Base-by-base conservation (phyloP, 2,113 vertebrate genomes). In the Bagarius yarrelli region DNA sequence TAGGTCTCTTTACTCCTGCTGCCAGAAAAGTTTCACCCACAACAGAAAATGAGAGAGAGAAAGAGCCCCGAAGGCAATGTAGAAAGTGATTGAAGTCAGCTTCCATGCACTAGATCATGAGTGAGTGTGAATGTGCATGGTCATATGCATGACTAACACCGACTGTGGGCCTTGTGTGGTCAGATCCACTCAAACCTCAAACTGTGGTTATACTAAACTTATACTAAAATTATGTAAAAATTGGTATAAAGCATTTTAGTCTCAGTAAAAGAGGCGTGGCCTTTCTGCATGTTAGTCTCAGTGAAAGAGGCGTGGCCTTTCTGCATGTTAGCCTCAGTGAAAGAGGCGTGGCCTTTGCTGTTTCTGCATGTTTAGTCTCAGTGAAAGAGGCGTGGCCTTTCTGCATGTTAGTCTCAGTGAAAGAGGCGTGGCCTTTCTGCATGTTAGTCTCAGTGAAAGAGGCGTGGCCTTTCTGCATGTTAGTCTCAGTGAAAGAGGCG, bases 1-100 rank as follows among this genome's bases (percentile, higher is more conserved):
- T 99, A 95, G 91, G 95, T 93, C 89, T 88, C 87, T 88, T 89
- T 88, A 88, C 87, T 86, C 84, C 81, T 27, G 11, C 70, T 72
- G 70, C 83, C 89, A 86, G 27, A 56, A 47, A 78, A 69, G 78
- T 80, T 71, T 64, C 36, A 76, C 19, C 23, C 50, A 52, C 47
- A 79, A 70, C 40, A 63, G 72, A 83, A n/a, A 67, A 55, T 40
- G 8, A 74, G 27, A 80, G 27, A n/a, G 32, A 13, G 11, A 52
- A 25, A 69, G 30, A 36, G 67, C 32, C 56, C 6, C 6, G 47
- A 9, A 69, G 70, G 70, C 75, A 71, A 47, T 8, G 8, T 30
- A 21, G 55, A 79, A 27, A 14, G 30, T 40, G 63, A 81, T 74
- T 78, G 71, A 70, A 79, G 60, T 70, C 70, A 76, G 21, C 79